Percentiles rank a stretch among this genome's conserved stretches.
These are phyloP conservation scores for Enteromius fasciolatus DNA, from an alignment of 2,797 vertebrate species.

Conservation along the genomic window DNA sequence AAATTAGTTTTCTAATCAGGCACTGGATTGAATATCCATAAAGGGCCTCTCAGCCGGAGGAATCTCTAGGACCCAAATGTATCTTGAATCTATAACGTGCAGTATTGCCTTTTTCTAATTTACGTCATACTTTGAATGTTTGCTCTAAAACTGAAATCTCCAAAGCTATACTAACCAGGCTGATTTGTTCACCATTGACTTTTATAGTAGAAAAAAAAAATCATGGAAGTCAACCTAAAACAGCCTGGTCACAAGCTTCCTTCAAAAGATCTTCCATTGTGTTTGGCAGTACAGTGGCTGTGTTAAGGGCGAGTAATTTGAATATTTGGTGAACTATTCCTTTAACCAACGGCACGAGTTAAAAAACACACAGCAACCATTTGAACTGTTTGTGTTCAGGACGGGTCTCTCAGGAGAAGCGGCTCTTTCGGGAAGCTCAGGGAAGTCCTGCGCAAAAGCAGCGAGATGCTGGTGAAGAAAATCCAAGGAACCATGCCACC, in stretches of 20 bases:
- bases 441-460: slow-evolving; percentile 83
- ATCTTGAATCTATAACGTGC: background rate
- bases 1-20: too few species aligned
- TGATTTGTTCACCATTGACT: too few species aligned
- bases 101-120: background rate
- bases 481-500: slow-evolving; percentile 80
- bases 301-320: too few species aligned
- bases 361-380: background rate
- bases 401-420: slow-evolving; percentile 78
- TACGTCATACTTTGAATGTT: background rate
- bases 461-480: slow-evolving; percentile 85
- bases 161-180: too few species aligned
- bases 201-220: too few species aligned
- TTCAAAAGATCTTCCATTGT: too few species aligned
- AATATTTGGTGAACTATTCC: too few species aligned
- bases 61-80: background rate
- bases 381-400: slow-evolving; percentile 67
- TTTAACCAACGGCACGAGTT: background rate
- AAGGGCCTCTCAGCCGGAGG: too few species aligned
- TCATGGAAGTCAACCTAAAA: too few species aligned
- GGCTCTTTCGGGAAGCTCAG: slow-evolving; percentile 83
- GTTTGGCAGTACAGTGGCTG: too few species aligned
- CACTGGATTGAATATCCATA: too few species aligned
- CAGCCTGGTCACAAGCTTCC: too few species aligned
- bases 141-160: background rate